Percentiles rank a stretch among this genome's conserved stretches.
Evolutionary conservation across 37 sponge, comb jelly and placozoan genomes (phyloP).

Genomic region (Hormiphora californensis): DNA sequence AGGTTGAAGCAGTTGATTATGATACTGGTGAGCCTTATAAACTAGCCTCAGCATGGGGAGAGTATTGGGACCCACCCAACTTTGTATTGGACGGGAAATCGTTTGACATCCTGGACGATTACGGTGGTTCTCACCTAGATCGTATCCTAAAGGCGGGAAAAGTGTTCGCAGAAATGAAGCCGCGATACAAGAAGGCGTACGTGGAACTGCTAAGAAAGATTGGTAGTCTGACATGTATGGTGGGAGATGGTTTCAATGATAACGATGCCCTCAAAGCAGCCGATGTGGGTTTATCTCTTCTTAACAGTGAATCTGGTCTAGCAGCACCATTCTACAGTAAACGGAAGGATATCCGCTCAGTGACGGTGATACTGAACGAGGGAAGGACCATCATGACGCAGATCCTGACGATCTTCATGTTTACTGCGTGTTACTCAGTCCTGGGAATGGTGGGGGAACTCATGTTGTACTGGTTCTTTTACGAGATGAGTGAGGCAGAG

Average conservation of each 20-base stretch:
- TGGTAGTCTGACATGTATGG: background rate
- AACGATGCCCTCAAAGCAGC: background rate
- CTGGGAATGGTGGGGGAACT: background rate
- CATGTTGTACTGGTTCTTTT: background rate
- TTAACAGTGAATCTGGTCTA: background rate
- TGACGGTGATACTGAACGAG: background rate
- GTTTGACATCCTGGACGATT: background rate
- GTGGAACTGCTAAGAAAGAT: background rate
- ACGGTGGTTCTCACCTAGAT: background rate
- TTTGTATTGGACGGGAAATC: background rate
- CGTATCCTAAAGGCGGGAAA: background rate
- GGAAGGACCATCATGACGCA: background rate
- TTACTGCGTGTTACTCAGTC: background rate
- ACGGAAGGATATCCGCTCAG: background rate
- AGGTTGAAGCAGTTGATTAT: background rate
- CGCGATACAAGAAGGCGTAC: background rate
- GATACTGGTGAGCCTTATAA: background rate
- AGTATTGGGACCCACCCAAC: background rate
- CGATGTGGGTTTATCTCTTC: background rate
- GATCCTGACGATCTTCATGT: background rate
- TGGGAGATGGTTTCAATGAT: background rate
- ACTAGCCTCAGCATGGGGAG: slow-evolving; percentile 2
- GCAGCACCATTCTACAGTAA: background rate
- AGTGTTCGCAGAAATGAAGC: slow-evolving; percentile 7
- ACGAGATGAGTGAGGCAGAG: background rate